phyloP scores from a whole-genome alignment of 1,140 invertebrate species.

The Pseudomyrmex flavicornis region DNA sequence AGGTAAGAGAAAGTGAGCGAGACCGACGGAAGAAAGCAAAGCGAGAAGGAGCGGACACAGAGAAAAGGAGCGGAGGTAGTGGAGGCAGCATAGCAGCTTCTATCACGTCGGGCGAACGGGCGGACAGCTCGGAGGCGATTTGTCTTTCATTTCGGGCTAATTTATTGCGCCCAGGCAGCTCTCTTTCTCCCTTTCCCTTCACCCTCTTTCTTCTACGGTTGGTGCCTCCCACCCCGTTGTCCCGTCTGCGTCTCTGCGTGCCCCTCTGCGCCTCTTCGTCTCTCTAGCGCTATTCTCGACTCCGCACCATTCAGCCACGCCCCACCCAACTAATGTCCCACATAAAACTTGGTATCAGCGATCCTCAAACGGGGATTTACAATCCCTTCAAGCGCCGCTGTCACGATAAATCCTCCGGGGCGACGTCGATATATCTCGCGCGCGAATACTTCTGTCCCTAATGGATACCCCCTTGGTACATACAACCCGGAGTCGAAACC shows the following conservation, averaged over 20 bases:
- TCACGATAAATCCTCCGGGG: constrained; percentile 83
- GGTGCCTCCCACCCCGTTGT: not conserved
- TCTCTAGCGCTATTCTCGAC: constrained; percentile 79
- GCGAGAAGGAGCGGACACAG: constrained; percentile 55
- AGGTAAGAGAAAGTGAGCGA: constrained; percentile 44
- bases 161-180: constrained; percentile 82
- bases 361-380: constrained; percentile 86
- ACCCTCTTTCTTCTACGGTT: constrained; percentile 45
- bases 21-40: constrained; percentile 45
- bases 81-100: constrained; percentile 79
- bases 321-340: constrained; percentile 85
- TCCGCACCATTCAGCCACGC: constrained; percentile 84
- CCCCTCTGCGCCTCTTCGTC: constrained; percentile 66
- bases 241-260: constrained; percentile 3
- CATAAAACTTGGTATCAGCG: constrained; percentile 86
- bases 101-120: constrained; percentile 84
- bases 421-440: constrained; percentile 83
- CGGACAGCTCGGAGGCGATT: constrained; percentile 85
- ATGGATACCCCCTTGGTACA: constrained; percentile 82
- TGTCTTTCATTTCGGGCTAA: constrained; percentile 86
- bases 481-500: constrained; percentile 73
- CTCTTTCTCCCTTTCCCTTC: constrained; percentile 58
- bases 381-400: constrained; percentile 85
- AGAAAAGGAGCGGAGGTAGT: constrained; percentile 64
- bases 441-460: constrained; percentile 85